Conservation (phyloP, 1,140 invertebrate genomes). For the Sesamia nonagrioides region DNA sequence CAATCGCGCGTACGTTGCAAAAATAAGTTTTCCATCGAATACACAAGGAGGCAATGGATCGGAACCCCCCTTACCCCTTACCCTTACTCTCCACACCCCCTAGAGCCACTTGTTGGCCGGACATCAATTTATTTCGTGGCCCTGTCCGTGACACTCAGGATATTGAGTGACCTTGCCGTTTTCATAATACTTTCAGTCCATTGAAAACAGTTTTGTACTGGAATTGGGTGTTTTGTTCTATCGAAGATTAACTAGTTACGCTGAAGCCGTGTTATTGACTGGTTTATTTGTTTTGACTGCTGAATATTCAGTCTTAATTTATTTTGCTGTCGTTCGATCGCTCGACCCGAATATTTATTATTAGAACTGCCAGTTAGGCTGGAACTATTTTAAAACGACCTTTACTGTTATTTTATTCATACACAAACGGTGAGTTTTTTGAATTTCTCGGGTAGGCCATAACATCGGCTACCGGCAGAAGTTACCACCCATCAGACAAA, state of each 20-base stretch:
- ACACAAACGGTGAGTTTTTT: no score
- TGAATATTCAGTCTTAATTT: background rate
- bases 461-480: no score
- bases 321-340: no score
- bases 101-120: constrained; percentile 42
- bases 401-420: no score
- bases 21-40: constrained; percentile 41
- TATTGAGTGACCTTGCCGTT: constrained; percentile 37
- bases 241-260: constrained; percentile 3
- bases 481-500: no score
- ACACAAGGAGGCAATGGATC: constrained; percentile 36
- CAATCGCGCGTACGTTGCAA: constrained; percentile 41
- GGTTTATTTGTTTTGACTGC: background rate
- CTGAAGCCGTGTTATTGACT: background rate
- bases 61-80: constrained; percentile 1
- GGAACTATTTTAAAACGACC: no score
- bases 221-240: constrained; percentile 9
- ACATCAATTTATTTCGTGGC: constrained; percentile 32
- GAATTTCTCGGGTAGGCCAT: no score
- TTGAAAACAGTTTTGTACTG: constrained; percentile 10
- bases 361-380: no score
- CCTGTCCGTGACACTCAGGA: constrained; percentile 27
- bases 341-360: no score
- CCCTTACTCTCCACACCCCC: background rate
- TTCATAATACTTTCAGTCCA: background rate